Evolutionary conservation across 2,888 invertebrate genomes (phyloP).

Genomic region (Falcaria lacertinaria): DNA sequence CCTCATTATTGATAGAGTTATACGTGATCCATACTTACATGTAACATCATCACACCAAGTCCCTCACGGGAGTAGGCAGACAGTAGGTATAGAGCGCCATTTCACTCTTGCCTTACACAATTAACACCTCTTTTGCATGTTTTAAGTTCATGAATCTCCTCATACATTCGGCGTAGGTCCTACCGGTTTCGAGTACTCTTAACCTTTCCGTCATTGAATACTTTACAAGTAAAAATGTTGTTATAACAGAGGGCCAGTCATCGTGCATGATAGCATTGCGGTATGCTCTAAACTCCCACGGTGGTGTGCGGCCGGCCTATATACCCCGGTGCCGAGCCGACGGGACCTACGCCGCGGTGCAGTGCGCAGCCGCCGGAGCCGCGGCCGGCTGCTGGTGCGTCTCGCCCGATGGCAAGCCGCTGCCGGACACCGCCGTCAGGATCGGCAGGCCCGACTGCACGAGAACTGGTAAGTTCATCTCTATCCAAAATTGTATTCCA

Average conservation of each 20-base stretch:
- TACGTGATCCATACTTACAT: no score
- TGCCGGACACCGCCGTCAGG: constrained; percentile 88
- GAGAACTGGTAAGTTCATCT: constrained; percentile 52
- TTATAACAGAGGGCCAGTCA: constrained; percentile 56
- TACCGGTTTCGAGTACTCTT: no score
- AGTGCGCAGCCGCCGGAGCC: constrained; percentile 88
- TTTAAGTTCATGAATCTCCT: no score
- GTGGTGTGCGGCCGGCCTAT: constrained; percentile 75
- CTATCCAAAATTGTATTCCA: not conserved
- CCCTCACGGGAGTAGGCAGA: no score
- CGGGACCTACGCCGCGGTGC: constrained; percentile 91
- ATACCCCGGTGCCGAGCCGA: constrained; percentile 90
- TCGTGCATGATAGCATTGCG: constrained; percentile 71
- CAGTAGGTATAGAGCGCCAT: no score
- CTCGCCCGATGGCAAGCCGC: constrained; percentile 88
- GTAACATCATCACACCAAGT: no score
- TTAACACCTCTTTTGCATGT: no score
- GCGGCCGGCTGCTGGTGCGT: constrained; percentile 95
- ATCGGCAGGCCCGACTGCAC: constrained; percentile 85
- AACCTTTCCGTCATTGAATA: no score
- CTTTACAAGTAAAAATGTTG: not conserved
- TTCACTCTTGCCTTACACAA: no score
- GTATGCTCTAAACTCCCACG: constrained; percentile 59
- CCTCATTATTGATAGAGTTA: no score
- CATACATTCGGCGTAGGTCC: no score